Conservation (phyloP, 2,888 invertebrate genomes). For the Blastobasis adustella region DNA sequence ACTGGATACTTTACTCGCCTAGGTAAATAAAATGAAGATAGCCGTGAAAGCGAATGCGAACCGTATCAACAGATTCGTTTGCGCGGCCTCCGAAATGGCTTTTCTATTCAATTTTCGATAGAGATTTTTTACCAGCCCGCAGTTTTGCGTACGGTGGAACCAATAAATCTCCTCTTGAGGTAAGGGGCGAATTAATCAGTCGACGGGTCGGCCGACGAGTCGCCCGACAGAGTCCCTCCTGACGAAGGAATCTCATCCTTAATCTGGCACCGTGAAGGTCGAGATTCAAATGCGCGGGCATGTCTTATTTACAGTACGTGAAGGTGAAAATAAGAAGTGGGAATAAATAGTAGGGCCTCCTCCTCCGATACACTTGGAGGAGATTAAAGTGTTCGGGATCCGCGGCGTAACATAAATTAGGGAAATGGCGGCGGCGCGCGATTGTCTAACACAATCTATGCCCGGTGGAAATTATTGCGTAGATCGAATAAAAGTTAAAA, state of each 20-base stretch:
- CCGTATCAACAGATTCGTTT: constrained; percentile 55
- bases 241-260: constrained; percentile 35
- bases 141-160: constrained; percentile 73
- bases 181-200: constrained; percentile 73
- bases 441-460: constrained; percentile 23
- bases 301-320: constrained; percentile 52
- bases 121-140: constrained; percentile 72
- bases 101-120: constrained; percentile 75
- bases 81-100: constrained; percentile 62
- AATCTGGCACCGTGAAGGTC: constrained; percentile 26
- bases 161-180: constrained; percentile 72
- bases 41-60: constrained; percentile 52
- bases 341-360: constrained; percentile 63
- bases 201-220: constrained; percentile 58
- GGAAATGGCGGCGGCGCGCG: constrained; percentile 38
- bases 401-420: constrained; percentile 55
- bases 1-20: constrained; percentile 28
- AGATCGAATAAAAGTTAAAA: too few species aligned
- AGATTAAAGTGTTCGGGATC: constrained; percentile 69
- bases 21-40: constrained; percentile 59
- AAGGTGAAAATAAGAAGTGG: constrained; percentile 71
- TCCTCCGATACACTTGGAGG: constrained; percentile 60
- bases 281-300: constrained; percentile 25
- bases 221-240: constrained; percentile 27
- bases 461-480: too few species aligned